Base-by-base conservation (phyloP, 2,113 vertebrate genomes). In the Nyctereutes procyonoides region DNA sequence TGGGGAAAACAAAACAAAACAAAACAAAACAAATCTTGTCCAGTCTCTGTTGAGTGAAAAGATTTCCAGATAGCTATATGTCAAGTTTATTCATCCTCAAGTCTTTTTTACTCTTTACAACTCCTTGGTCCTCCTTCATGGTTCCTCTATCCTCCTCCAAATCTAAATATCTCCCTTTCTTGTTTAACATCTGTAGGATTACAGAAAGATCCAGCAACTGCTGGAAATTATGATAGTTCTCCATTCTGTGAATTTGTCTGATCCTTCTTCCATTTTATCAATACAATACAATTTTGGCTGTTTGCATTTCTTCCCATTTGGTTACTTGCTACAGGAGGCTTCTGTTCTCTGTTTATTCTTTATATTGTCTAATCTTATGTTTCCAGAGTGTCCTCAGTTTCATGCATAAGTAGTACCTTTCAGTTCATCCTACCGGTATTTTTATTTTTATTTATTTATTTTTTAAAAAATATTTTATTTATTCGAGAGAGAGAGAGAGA, bases 251-350 rank as follows among this genome's bases (percentile, higher is more conserved):
- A 43, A 30, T 71, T 81, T 85, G 32, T 77, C 20, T 77, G 67
- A 77, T 28, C n/a, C 26, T 87, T 88, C 77, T 95, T 90, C 58
- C 7, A 5, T 65, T 96, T 87, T 77, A 79, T 69, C 85, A 76
- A 79, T 73, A 60, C 14, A 69, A 9, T 53, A 8, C 30, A 63
- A 6, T 83, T 87, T 83, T 55, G 32, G 11, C 24, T 84, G 14
- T 32, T 96, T 77, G 35, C 62, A 74, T 19, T 88, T 94, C 96
- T 88, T 35, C 53, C 53, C 17, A 30, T 88, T 85, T 97, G 62
- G 30, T 62, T 35, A 11, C 32, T 93, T 85, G 38, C 48, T n/a
- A n/a, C 12, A 58, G 15, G 32, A 67, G 5, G 1, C 17, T 3
- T 67, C 65, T 94, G 13, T 63, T 81, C 80, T 53, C 92, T 87